phyloP scores from a whole-genome alignment of 2,888 invertebrate species.

The Phaonia tiefii region DNA sequence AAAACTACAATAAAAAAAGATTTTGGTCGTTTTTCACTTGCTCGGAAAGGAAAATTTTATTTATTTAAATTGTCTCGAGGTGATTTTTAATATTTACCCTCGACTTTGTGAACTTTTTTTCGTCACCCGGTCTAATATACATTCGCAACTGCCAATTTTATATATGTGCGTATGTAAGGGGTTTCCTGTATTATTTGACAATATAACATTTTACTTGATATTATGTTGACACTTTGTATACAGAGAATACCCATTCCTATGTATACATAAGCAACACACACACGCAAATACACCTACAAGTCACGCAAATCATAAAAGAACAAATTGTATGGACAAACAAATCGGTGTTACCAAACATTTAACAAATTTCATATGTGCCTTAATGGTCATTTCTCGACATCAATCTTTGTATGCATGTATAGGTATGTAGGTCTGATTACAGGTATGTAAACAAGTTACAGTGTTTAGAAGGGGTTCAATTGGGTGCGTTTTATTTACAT shows the following conservation, averaged over 20 bases:
- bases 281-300: no score
- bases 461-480: background rate
- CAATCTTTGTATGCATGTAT: background rate
- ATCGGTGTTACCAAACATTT: constrained; percentile 22
- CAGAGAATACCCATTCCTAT: background rate
- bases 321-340: constrained; percentile 21
- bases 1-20: no score
- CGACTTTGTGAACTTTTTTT: no score
- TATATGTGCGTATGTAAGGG: no score
- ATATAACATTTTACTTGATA: constrained; percentile 22
- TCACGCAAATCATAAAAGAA: no score
- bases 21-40: no score
- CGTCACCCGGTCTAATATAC: no score
- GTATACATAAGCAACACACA: no score
- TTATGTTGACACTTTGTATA: constrained; percentile 11
- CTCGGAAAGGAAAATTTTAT: no score
- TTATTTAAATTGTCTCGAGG: no score
- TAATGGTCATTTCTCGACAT: background rate
- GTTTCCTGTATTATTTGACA: constrained; percentile 18
- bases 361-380: constrained; percentile 18
- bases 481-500: constrained; percentile 11
- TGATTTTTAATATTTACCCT: no score
- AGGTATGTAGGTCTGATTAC: background rate
- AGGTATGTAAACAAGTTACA: constrained; percentile 4
- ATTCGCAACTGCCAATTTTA: constrained; percentile 50